Conservation (phyloP, 2,113 vertebrate genomes). For the Grallaria varia region DNA sequence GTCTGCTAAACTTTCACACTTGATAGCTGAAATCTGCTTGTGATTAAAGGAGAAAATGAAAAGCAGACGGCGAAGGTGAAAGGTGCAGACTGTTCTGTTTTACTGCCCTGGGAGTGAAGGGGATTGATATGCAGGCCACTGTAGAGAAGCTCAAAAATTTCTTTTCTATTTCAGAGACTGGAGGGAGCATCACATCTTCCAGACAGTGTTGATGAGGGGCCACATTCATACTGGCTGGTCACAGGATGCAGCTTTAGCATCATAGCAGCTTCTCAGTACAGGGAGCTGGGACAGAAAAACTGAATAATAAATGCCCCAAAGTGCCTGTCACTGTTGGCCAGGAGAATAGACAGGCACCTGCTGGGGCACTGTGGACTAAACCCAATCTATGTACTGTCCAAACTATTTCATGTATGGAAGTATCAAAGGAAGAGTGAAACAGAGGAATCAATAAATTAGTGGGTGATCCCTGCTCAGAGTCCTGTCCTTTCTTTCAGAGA, state of each 20-base stretch:
- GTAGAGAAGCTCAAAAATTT: neutral
- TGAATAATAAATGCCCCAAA: neutral
- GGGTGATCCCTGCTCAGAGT: neutral
- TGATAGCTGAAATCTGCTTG: neutral
- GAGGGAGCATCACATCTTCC: neutral
- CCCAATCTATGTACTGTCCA: neutral
- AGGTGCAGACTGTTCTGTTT: constrained; percentile 27
- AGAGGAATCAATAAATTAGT: neutral
- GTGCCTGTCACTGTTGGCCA: neutral
- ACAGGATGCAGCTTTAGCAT: neutral
- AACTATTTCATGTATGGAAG: neutral
- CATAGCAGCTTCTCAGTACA: neutral
- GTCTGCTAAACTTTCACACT: constrained; percentile 44
- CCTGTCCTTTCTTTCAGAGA: neutral
- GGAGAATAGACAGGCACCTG: neutral
- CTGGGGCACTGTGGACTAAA: neutral
- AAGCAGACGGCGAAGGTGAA: constrained; percentile 41
- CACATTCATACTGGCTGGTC: fast-evolving
- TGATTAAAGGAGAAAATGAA: constrained; percentile 50
- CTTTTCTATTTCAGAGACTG: neutral
- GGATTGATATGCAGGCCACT: neutral
- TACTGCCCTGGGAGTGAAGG: neutral
- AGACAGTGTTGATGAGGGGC: neutral
- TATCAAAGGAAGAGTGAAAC: neutral
- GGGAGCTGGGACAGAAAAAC: neutral